Evolutionary conservation across 2,888 invertebrate genomes (phyloP), one percentile per base, ranked within the genome.

Genomic region (Phaedon cochleariae): DNA sequence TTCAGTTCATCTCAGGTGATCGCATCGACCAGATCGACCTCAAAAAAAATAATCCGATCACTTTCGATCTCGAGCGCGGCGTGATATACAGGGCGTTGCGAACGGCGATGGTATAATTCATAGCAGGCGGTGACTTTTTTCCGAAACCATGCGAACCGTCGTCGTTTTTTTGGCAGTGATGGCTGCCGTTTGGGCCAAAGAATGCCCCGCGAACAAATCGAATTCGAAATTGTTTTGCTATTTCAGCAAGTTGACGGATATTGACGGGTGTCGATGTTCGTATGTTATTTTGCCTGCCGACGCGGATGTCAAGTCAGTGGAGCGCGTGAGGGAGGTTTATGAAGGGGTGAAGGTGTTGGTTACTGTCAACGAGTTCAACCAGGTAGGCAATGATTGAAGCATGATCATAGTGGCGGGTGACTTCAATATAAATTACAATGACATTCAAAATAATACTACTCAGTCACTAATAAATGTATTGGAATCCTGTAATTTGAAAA

Each of bases 321-420:
- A 87, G 78, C 85, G 84, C 69, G 84, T 86, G 73, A 84, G 84
- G 76, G 85, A 85, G 70, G 81, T 80, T 65, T 84, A 85, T 68
- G 85, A 86, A 22, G 82, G 85, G 62, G 80, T 86, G 72, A 88
- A 88, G 81, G 84, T 88, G 70, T 80, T 88, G 68, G 77, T 89
- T 68, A 85, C 86, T 64, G 85, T 87, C 58, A 82, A 84, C 70
- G 87, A 87, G 68, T 84, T 83, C 67, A 87, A 89, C 78, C 86
- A 89, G 87, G 89, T 89, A 82, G 22, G 57, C 9, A 22, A 6
- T 10, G 1, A 2, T 34, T 34, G 34, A 2, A 12, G 34, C n/a
- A n/a, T n/a, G n/a, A n/a, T n/a, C n/a, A n/a, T n/a, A n/a, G n/a
- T n/a, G n/a, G n/a, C n/a, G n/a, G n/a, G n/a, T n/a, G n/a, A n/a